These are phyloP conservation scores for Eustalomyia histrio DNA, from an alignment of 2,888 invertebrate species.

Conservation along the genomic window DNA sequence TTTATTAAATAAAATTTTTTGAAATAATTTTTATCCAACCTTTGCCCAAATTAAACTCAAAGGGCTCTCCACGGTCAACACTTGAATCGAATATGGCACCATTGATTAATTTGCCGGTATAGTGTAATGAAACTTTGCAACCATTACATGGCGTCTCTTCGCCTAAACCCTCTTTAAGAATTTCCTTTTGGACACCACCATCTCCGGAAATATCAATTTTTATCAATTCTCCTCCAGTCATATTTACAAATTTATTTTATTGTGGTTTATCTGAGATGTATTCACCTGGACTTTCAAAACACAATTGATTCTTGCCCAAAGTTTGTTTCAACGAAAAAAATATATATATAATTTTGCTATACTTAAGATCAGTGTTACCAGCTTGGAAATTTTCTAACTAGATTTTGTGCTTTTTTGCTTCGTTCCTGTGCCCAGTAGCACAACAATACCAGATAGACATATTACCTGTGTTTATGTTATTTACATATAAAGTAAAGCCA, in stretches of 20 bases:
- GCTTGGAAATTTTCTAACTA: no score
- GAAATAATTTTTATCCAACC: constrained; percentile 80
- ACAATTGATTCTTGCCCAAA: constrained; percentile 14
- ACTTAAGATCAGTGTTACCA: no score
- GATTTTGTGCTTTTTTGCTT: no score
- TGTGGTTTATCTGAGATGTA: not conserved
- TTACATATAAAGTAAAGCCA: no score
- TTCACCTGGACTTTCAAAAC: not conserved
- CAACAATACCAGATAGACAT: no score
- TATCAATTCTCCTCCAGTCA: constrained; percentile 32
- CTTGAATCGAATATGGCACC: constrained; percentile 97
- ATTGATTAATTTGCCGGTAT: constrained; percentile 91
- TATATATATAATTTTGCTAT: no score
- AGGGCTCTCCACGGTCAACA: constrained; percentile 89
- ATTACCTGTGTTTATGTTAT: no score
- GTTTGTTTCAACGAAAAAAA: not conserved
- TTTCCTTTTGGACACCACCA: constrained; percentile 76
- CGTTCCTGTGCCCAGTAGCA: no score
- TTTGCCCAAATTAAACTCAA: constrained; percentile 92
- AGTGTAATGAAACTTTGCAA: constrained; percentile 89
- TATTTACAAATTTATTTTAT: constrained; percentile 6
- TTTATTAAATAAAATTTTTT: not conserved
- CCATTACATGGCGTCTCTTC: constrained; percentile 86
- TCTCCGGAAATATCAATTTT: constrained; percentile 76
- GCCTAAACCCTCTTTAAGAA: constrained; percentile 85